Conservation (phyloP, 92 coral and sea anemone genomes). For the Plumapathes pennacea region DNA sequence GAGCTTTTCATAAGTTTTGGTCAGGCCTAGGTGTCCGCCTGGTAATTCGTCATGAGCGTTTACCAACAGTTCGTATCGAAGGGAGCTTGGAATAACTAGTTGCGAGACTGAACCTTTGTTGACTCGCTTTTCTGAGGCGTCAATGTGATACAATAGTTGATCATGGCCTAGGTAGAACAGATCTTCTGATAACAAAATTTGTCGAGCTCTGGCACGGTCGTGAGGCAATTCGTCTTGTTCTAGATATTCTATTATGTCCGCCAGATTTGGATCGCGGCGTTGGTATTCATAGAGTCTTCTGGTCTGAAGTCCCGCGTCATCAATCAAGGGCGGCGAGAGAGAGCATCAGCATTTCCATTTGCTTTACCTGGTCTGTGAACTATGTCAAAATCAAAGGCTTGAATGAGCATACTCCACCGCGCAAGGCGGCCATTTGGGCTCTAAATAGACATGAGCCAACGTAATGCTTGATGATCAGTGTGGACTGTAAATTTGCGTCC, state of each 20-base stretch:
- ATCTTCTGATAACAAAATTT: neutral
- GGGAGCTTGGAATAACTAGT: neutral
- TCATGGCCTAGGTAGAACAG: neutral
- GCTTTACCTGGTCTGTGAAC: conserved; percentile 24
- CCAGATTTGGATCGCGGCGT: neutral
- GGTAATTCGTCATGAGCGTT: conserved; percentile 19
- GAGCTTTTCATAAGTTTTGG: conserved; percentile 35
- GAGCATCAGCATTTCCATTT: conserved; percentile 39
- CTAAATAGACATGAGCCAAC: conserved; percentile 20
- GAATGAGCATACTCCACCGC: conserved; percentile 28
- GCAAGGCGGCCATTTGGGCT: conserved; percentile 30
- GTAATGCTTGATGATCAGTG: conserved; percentile 28
- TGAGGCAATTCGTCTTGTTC: conserved; percentile 3
- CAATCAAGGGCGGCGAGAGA: conserved; percentile 15
- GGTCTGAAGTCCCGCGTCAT: conserved; percentile 7
- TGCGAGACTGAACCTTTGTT: neutral
- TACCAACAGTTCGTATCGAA: conserved; percentile 2
- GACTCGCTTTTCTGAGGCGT: neutral
- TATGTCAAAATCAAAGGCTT: conserved; percentile 27
- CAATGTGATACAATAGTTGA: neutral
- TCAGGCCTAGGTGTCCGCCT: conserved; percentile 33
- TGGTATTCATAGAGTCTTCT: neutral
- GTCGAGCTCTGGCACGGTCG: neutral
- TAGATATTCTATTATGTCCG: neutral
- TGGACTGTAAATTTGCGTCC: conserved; percentile 15